Percentiles rank a stretch among this genome's conserved stretches.
Evolutionary conservation across 2,797 vertebrate genomes (phyloP).

Genomic region (Sciurus vulgaris): DNA sequence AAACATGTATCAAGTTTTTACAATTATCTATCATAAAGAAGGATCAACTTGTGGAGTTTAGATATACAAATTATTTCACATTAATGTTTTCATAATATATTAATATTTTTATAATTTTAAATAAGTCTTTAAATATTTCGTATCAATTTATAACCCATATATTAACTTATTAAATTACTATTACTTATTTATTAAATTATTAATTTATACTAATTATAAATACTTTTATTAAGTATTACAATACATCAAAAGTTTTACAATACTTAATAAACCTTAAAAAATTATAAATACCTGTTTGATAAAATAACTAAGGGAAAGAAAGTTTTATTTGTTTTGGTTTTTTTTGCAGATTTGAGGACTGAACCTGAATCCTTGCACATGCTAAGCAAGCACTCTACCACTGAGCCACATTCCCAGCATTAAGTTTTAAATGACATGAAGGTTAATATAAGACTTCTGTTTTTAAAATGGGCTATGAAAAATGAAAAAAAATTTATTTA

Average conservation of each 20-base stretch:
- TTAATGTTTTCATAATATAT: constrained; percentile 30
- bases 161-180: too few species aligned
- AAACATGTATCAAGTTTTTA: constrained; percentile 5
- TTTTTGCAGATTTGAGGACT: too few species aligned
- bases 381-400: too few species aligned
- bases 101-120: too few species aligned
- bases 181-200: too few species aligned
- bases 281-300: constrained; percentile 46
- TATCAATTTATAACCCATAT: too few species aligned
- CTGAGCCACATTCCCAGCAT: not conserved
- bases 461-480: not conserved
- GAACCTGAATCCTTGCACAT: too few species aligned
- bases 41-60: not conserved
- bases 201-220: too few species aligned
- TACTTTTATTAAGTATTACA: too few species aligned
- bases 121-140: too few species aligned
- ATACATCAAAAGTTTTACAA: not conserved
- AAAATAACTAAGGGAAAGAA: not conserved
- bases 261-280: constrained; percentile 42
- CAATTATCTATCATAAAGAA: constrained; percentile 28
- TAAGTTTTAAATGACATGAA: constrained; percentile 24
- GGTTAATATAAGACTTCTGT: not conserved
- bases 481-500: not conserved
- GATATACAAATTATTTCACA: not conserved
- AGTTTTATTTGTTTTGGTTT: too few species aligned